Evolutionary conservation across 2,797 vertebrate species (phyloP).

Genomic region (Fundulus diaphanus): DNA sequence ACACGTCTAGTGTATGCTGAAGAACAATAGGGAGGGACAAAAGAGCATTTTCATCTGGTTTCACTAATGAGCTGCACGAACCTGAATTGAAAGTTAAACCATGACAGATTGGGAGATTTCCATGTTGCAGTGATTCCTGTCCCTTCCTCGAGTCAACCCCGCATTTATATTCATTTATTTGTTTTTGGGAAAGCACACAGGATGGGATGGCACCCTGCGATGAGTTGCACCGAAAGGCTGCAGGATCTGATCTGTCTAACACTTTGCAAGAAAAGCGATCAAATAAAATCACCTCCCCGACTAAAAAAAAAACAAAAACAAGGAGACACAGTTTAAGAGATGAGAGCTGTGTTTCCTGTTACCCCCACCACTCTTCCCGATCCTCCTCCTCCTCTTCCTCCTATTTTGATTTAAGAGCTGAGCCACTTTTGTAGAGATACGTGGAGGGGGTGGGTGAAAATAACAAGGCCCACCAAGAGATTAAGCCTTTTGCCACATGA

Average conservation of each 20-base stretch:
- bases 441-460: constrained; percentile 34
- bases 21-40: constrained; percentile 32
- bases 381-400: constrained; percentile 13
- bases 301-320: constrained; percentile 16
- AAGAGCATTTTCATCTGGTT: constrained; percentile 42
- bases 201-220: constrained; percentile 29
- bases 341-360: constrained; percentile 55
- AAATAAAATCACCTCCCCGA: constrained; percentile 47
- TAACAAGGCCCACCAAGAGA: constrained; percentile 55
- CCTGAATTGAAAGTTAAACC: constrained; percentile 17
- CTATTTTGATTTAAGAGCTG: constrained; percentile 59
- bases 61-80: constrained; percentile 53
- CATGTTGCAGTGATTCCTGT: constrained; percentile 14
- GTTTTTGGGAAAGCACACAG: constrained; percentile 17
- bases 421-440: constrained; percentile 48
- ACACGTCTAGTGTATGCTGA: constrained; percentile 42
- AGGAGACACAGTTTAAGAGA: constrained; percentile 44
- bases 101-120: constrained; percentile 38
- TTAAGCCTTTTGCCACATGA: constrained; percentile 53
- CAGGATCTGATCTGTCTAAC: constrained; percentile 67
- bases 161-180: constrained; percentile 27
- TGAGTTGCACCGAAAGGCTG: constrained; percentile 53
- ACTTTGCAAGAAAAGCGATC: constrained; percentile 54
- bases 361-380: constrained; percentile 14
- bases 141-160: constrained; percentile 34